Evolutionary conservation across 2,113 vertebrate genomes (phyloP), one percentile per base, ranked within the genome.

Genomic region (Geococcyx californianus): DNA sequence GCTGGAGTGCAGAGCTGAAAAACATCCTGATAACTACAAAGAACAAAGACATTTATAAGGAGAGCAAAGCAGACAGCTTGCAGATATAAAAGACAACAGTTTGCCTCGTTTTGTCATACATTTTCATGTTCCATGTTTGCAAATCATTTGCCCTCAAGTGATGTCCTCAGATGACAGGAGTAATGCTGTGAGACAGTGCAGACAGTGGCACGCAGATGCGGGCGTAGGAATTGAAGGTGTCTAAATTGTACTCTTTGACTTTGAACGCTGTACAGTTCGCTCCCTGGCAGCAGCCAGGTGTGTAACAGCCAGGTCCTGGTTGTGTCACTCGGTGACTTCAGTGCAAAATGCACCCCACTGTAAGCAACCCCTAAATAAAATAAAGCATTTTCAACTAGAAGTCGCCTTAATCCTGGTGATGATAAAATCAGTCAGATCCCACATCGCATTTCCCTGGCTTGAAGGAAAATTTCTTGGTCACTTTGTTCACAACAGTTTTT

Each of bases 281-380:
- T 26, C 42, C 40, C 52, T 12, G 42, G 33, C 47, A 10, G 44
- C 1, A 3, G 4, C 40, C 5, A 42, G 0, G 29, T 6, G 28
- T 13, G 56, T 11, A 24, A 11, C 11, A 3, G 56, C 44, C 74
- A 19, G 18, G 40, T 11, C 34, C 70, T 31, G 70, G 33, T 63
- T 76, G 19, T 11, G 14, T 10, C 66, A 59, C 24, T 40, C 87
- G 10, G 4, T 6, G 6, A 12, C 7, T 9, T 17, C 78, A 45
- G 12, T 9, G 55, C 25, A 25, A 52, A 73, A 13, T 6, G 0
- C 3, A 6, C 5, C 40, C 60, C 34, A 0, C 51, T 49, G 1
- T 25, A 10, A 75, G 16, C 74, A 54, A 16, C 26, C 31, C 16
- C 59, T 31, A 17, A 36, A 38, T 13, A 16, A 36, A 13, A 23